Evolutionary conservation across 2,113 vertebrate genomes (phyloP).

Genomic region (Megaptera novaeangliae): DNA sequence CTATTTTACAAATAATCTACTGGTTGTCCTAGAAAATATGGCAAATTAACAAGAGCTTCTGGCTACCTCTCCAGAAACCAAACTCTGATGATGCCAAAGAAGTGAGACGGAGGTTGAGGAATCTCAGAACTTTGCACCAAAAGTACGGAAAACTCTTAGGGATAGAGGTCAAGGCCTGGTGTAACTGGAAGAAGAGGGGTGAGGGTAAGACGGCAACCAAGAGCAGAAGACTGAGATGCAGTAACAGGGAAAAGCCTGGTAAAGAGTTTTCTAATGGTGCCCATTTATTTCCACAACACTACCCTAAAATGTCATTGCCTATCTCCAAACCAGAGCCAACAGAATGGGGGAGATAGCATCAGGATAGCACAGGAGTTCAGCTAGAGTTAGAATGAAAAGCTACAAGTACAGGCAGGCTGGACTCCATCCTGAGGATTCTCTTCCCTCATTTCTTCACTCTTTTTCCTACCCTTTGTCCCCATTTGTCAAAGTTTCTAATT

Average conservation of each 20-base stretch:
- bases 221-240: neutral
- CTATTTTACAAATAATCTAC: neutral
- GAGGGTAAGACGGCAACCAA: neutral
- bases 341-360: neutral
- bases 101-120: neutral
- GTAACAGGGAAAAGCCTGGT: neutral
- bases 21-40: neutral
- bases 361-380: neutral
- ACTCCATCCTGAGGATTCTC: neutral
- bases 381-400: neutral
- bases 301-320: neutral
- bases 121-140: neutral
- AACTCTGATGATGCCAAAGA: neutral
- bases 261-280: neutral
- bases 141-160: neutral
- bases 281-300: neutral
- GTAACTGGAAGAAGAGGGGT: neutral
- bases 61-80: neutral
- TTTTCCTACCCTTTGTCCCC: neutral
- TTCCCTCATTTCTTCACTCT: neutral
- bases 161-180: neutral
- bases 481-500: neutral
- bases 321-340: neutral
- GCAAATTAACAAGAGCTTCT: neutral
- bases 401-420: too few relatives aligned